phyloP scores from a whole-genome alignment of 2,797 vertebrate genomes.

The Pipistrellus nathusii region DNA sequence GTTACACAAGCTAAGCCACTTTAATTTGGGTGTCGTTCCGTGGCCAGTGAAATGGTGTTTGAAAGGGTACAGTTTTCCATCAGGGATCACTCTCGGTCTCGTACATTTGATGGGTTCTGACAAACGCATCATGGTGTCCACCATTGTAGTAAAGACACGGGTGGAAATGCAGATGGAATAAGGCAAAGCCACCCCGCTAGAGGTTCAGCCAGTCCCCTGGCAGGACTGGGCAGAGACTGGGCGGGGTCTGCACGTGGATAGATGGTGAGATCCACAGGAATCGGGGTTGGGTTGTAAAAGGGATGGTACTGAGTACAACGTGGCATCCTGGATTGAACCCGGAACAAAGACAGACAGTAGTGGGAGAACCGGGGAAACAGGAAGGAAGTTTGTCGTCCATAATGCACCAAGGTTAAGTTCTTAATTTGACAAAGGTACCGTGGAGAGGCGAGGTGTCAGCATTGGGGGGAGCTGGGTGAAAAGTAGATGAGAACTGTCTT shows the following conservation, averaged over 20 bases:
- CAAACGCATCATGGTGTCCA: background rate
- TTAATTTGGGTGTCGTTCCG: no score
- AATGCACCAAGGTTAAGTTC: rapidly evolving
- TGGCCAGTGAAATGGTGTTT: background rate
- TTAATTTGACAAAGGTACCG: background rate
- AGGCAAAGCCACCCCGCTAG: background rate
- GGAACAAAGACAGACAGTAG: background rate
- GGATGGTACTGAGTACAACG: background rate
- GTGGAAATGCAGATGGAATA: background rate
- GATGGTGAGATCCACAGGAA: background rate
- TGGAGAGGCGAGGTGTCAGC: background rate
- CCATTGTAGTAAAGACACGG: background rate
- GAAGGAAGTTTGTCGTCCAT: background rate
- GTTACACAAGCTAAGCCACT: background rate
- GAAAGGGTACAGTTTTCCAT: background rate
- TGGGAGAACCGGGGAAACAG: background rate
- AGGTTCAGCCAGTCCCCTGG: background rate
- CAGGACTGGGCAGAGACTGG: background rate
- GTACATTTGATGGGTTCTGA: background rate
- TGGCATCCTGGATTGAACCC: background rate
- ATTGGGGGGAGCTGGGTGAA: background rate
- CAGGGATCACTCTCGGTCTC: background rate
- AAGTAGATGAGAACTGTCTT: background rate
- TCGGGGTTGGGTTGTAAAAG: background rate
- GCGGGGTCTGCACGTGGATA: background rate